Evolutionary conservation across 1,140 invertebrate species (phyloP).

Genomic region (Drosophila navojoa): DNA sequence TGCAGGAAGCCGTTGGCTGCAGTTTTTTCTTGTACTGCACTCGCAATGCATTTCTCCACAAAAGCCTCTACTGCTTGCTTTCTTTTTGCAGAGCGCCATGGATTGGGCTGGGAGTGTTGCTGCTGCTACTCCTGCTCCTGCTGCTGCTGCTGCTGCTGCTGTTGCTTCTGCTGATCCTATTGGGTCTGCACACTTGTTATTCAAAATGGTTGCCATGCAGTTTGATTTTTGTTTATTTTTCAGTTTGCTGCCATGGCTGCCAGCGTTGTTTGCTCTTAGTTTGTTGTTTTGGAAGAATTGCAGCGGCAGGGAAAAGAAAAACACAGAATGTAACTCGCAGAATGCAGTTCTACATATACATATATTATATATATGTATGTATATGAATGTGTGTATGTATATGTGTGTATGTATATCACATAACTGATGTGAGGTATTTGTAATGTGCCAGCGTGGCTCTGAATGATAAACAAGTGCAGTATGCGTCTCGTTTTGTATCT

Average conservation of each 20-base stretch:
- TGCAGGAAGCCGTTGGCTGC: slow-evolving; percentile 54
- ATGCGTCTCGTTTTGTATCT: neutral
- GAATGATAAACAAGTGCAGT: slow-evolving; percentile 29
- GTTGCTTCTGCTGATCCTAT: slow-evolving; percentile 6
- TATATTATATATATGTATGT: slow-evolving; percentile 11
- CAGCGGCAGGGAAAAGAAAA: slow-evolving; percentile 33
- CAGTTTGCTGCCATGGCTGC: slow-evolving; percentile 31
- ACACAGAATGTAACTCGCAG: slow-evolving; percentile 14
- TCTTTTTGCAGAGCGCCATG: slow-evolving; percentile 48
- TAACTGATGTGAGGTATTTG: slow-evolving; percentile 32
- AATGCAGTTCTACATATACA: slow-evolving; percentile 38
- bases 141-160: neutral
- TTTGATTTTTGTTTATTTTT: slow-evolving; percentile 67
- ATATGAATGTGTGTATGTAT: slow-evolving; percentile 7
- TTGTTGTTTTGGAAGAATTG: slow-evolving; percentile 73
- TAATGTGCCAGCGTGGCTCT: neutral
- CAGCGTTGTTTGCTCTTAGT: slow-evolving; percentile 50
- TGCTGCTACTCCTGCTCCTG: neutral
- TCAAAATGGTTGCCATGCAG: slow-evolving; percentile 81
- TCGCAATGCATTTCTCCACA: slow-evolving; percentile 73
- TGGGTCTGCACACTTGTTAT: slow-evolving; percentile 72
- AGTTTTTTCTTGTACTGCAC: slow-evolving; percentile 76
- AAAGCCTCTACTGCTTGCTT: slow-evolving; percentile 36
- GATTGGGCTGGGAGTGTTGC: neutral
- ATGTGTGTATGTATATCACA: slow-evolving; percentile 3